phyloP scores from a whole-genome alignment of 2,113 vertebrate species.

The Colossoma macropomum region DNA sequence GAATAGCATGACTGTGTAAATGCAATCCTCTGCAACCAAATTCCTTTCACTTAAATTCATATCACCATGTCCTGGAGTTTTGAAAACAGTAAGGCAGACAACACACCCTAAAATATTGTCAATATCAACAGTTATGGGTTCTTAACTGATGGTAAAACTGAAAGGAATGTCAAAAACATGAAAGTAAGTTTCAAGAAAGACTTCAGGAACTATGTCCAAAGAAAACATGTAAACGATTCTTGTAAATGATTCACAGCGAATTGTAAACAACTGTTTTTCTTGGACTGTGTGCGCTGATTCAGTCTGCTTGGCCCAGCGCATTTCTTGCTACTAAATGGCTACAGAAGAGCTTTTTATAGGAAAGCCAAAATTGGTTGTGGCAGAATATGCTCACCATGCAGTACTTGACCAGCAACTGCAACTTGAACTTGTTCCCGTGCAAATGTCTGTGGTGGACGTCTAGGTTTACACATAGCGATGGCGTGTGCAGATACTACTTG shows the following conservation, averaged over 20 bases:
- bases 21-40: slow-evolving; percentile 30
- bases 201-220: not conserved
- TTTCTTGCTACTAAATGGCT: not conserved
- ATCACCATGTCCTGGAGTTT: no score
- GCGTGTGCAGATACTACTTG: not conserved
- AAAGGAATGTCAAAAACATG: not conserved
- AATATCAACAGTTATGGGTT: not conserved
- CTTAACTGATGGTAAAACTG: not conserved
- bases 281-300: not conserved
- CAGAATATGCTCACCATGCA: slow-evolving; percentile 32
- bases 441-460: slow-evolving; percentile 7
- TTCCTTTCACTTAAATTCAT: no score
- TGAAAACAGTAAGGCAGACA: no score
- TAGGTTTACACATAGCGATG: slow-evolving; percentile 1
- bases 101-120: no score
- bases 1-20: slow-evolving; percentile 59
- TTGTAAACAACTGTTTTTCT: not conserved
- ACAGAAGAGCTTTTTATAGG: not conserved
- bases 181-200: no score
- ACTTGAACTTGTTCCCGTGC: slow-evolving; percentile 22
- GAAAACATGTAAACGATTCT: not conserved
- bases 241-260: not conserved
- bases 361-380: slow-evolving; percentile 22
- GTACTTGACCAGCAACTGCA: slow-evolving; percentile 24
- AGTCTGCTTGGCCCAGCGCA: not conserved